phyloP scores from a whole-genome alignment of 2,797 vertebrate species.

The Eospalax fontanierii region DNA sequence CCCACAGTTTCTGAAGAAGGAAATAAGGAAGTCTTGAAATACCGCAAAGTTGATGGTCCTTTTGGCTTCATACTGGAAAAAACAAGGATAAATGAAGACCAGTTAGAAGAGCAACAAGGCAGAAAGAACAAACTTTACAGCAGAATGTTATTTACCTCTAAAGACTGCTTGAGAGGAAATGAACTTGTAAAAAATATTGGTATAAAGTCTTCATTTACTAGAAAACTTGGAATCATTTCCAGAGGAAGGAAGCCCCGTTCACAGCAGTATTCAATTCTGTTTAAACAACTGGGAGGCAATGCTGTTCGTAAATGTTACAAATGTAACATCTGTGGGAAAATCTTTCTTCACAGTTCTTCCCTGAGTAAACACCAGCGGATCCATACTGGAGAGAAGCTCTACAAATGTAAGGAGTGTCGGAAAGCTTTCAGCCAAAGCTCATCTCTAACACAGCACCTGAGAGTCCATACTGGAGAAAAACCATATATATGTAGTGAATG shows the following conservation, averaged over 20 bases:
- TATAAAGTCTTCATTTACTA: slow-evolving; percentile 64
- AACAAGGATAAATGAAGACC: slow-evolving; percentile 42
- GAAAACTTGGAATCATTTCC: slow-evolving; percentile 58
- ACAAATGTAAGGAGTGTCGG: slow-evolving; percentile 80
- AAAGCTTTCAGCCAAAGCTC: slow-evolving; percentile 85
- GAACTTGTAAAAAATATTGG: slow-evolving; percentile 58
- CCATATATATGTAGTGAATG: slow-evolving; percentile 80
- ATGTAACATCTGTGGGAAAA: slow-evolving; percentile 81
- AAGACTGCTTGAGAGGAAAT: slow-evolving; percentile 6
- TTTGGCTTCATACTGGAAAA: slow-evolving; percentile 71
- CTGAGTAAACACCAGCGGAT: slow-evolving; percentile 83
- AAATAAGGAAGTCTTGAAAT: slow-evolving; percentile 71
- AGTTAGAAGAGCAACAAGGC: slow-evolving; percentile 53
- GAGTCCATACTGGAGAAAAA: slow-evolving; percentile 84
- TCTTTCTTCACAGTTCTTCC: slow-evolving; percentile 83
- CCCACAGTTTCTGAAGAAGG: slow-evolving; percentile 74
- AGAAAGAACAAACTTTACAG: slow-evolving; percentile 62
- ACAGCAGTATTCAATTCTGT: slow-evolving; percentile 74
- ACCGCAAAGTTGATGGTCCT: slow-evolving; percentile 41
- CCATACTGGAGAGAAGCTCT: slow-evolving; percentile 84
- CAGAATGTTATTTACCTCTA: slow-evolving; percentile 56
- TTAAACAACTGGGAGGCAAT: slow-evolving; percentile 70
- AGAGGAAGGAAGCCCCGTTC: slow-evolving; percentile 69
- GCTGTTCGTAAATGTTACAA: slow-evolving; percentile 61
- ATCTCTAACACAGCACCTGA: slow-evolving; percentile 79